Conservation (phyloP, 2,797 vertebrate genomes). For the Hippopotamyrus pictus region DNA sequence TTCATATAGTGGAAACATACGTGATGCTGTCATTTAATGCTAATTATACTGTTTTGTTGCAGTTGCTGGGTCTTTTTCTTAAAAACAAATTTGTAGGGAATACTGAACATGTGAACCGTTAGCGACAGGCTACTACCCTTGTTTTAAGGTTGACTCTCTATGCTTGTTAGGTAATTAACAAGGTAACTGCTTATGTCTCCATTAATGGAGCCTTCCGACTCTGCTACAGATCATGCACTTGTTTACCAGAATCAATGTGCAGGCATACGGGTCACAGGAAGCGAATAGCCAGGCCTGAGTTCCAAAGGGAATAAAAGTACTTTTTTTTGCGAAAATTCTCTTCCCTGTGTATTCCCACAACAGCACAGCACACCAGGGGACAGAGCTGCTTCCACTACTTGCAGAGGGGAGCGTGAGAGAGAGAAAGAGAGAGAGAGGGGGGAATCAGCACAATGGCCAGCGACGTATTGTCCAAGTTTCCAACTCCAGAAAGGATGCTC, state of each 20-base stretch:
- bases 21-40: not conserved
- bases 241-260: slow-evolving; percentile 12
- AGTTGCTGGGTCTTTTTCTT: not conserved
- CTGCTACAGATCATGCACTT: not conserved
- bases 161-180: not conserved
- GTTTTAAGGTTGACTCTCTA: not conserved
- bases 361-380: slow-evolving; percentile 16
- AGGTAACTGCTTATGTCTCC: not conserved
- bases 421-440: not conserved
- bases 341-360: slow-evolving; percentile 28
- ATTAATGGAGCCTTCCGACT: not conserved
- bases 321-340: slow-evolving; percentile 34
- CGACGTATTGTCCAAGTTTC: slow-evolving; percentile 9
- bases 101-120: not conserved
- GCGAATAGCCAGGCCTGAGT: slow-evolving; percentile 32
- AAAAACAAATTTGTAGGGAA: not conserved
- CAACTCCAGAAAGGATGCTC: slow-evolving; percentile 15
- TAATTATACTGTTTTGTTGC: not conserved
- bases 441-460: slow-evolving; percentile 10
- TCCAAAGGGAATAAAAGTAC: slow-evolving; percentile 39
- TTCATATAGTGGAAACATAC: slow-evolving; percentile 36
- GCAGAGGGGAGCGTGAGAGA: not conserved
- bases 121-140: not conserved
- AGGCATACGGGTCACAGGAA: slow-evolving; percentile 33
- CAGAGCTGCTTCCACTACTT: slow-evolving; percentile 11